Conservation (phyloP, 2,888 invertebrate species). For the Coleophora flavipennella region DNA sequence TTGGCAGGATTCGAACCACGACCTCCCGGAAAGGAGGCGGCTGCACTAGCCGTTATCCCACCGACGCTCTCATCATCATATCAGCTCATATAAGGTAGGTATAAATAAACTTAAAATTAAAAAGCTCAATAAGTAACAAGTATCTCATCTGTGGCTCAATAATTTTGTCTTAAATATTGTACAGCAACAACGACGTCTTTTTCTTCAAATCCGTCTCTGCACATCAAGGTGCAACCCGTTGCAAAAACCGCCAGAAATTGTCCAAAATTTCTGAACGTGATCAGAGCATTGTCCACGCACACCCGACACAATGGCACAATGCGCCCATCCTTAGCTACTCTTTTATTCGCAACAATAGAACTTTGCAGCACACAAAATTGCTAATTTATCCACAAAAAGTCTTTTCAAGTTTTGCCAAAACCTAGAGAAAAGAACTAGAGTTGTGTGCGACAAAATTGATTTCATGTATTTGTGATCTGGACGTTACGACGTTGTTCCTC, state of each 20-base stretch:
- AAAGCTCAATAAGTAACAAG: too few species aligned
- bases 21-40: too few species aligned
- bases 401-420: conserved; percentile 14
- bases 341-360: conserved; percentile 62
- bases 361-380: conserved; percentile 57
- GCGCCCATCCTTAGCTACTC: conserved; percentile 66
- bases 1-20: too few species aligned
- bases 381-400: conserved; percentile 12
- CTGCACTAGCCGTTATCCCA: too few species aligned
- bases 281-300: conserved; percentile 59
- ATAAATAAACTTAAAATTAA: too few species aligned
- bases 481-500: conserved; percentile 21
- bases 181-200: too few species aligned
- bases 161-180: too few species aligned
- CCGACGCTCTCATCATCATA: too few species aligned
- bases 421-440: background rate
- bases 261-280: conserved; percentile 68
- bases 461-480: background rate
- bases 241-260: conserved; percentile 66
- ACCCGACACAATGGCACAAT: conserved; percentile 68
- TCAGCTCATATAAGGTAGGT: too few species aligned
- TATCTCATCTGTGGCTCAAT: too few species aligned
- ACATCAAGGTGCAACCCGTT: conserved; percentile 67
- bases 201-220: conserved; percentile 33
- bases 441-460: background rate